Conservation (phyloP, 2,797 vertebrate species). For the Aselliscus stoliczkanus region DNA sequence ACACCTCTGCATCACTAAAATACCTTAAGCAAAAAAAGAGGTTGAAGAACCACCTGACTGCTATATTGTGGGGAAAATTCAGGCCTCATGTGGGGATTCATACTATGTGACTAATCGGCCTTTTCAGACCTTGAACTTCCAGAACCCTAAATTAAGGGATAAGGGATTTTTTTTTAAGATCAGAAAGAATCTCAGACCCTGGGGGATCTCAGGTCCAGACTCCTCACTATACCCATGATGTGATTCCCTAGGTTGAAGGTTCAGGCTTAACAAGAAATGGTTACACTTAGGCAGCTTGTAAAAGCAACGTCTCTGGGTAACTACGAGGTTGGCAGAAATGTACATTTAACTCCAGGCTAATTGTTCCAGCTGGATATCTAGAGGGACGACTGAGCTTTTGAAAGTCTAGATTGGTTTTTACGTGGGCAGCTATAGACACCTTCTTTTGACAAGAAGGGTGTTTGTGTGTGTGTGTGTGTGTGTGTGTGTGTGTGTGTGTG, state of each 20-base stretch:
- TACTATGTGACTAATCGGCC: neutral
- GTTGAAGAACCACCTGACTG: neutral
- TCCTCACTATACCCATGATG: neutral
- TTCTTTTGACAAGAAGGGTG: neutral
- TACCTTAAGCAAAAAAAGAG: neutral
- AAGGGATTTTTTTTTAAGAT: neutral
- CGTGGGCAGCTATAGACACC: neutral
- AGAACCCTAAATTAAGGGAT: neutral
- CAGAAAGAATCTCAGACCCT: neutral
- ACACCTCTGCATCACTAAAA: too few relatives aligned
- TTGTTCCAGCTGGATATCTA: neutral
- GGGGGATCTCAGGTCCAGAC: neutral
- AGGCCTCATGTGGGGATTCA: neutral
- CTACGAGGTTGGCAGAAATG: neutral
- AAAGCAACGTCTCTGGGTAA: neutral
- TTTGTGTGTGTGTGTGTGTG: neutral
- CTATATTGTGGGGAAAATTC: neutral
- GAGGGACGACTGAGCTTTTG: neutral
- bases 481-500: neutral
- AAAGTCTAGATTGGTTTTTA: neutral
- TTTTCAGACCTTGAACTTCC: neutral
- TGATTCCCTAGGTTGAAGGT: neutral
- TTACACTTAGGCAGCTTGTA: neutral
- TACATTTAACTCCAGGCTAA: neutral
- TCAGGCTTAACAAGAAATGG: constrained; percentile 4